These are phyloP conservation scores for Diabrotica undecimpunctata DNA, from an alignment of 1,140 invertebrate genomes.

Conservation along the genomic window DNA sequence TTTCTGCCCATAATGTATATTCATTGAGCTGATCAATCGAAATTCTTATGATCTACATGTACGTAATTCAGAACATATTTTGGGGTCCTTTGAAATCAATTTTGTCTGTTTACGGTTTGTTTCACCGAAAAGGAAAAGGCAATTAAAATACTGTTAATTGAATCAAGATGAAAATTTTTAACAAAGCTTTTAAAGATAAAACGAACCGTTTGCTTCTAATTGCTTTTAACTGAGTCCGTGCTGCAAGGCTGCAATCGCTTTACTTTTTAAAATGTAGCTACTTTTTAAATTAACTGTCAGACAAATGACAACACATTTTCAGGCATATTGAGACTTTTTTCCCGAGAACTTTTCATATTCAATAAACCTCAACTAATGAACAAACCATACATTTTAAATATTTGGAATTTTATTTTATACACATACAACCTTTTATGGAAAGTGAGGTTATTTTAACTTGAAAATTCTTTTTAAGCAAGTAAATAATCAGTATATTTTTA, in stretches of 20 bases:
- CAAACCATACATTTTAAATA: too few species aligned
- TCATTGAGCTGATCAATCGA: slow-evolving; percentile 30
- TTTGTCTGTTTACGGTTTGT: slow-evolving; percentile 22
- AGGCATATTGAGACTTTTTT: too few species aligned
- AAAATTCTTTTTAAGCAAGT: too few species aligned
- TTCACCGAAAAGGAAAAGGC: slow-evolving; percentile 13
- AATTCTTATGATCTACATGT: slow-evolving; percentile 27
- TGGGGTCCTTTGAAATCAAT: slow-evolving; percentile 18
- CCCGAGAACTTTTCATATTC: too few species aligned
- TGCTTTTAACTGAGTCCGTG: background rate
- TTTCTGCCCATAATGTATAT: slow-evolving; percentile 22
- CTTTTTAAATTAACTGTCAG: too few species aligned
- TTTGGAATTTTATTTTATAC: too few species aligned
- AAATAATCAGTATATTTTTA: too few species aligned
- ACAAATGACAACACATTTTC: too few species aligned
- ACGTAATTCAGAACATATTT: slow-evolving; percentile 21
- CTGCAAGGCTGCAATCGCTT: background rate
- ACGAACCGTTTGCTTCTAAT: background rate
- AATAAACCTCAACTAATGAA: too few species aligned
- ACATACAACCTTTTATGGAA: too few species aligned
- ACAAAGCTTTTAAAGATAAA: slow-evolving; percentile 3
- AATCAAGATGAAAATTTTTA: background rate
- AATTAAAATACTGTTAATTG: slow-evolving; percentile 29
- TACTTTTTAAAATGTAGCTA: background rate
- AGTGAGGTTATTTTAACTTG: too few species aligned